Evolutionary conservation across 2,113 vertebrate species (phyloP).

Genomic region (Reinhardtius hippoglossoides): DNA sequence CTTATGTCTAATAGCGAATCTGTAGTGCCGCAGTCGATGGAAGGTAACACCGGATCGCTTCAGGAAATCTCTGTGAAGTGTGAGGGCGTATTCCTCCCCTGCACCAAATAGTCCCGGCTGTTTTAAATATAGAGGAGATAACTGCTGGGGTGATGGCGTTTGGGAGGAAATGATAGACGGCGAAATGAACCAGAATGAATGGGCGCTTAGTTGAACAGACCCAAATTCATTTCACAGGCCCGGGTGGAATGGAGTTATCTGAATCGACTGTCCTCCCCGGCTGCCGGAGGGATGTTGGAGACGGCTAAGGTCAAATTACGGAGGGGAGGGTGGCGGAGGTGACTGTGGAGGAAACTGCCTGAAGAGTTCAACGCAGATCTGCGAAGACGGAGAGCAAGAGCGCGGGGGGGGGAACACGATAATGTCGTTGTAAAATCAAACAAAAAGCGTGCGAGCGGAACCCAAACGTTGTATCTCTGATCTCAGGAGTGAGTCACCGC

Average conservation of each 20-base stretch:
- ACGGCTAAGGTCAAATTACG: slow-evolving; percentile 77
- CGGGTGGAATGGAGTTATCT: slow-evolving; percentile 72
- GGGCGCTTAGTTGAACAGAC: slow-evolving; percentile 68
- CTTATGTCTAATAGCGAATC: slow-evolving; percentile 59
- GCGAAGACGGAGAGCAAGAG: background rate
- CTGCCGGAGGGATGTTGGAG: slow-evolving; percentile 72
- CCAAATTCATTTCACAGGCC: slow-evolving; percentile 76
- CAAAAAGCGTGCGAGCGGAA: background rate
- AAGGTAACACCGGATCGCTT: slow-evolving; percentile 66
- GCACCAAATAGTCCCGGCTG: slow-evolving; percentile 69
- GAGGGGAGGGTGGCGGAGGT: slow-evolving; percentile 8
- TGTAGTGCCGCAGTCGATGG: slow-evolving; percentile 53
- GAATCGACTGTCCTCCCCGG: slow-evolving; percentile 73
- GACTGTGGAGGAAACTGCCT: slow-evolving; percentile 55
- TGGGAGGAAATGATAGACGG: slow-evolving; percentile 63
- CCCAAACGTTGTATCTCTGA: slow-evolving; percentile 25
- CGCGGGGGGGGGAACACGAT: too few relatives aligned
- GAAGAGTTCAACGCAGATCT: slow-evolving; percentile 37
- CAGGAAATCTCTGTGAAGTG: slow-evolving; percentile 72
- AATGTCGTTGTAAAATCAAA: slow-evolving; percentile 27
- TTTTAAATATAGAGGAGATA: slow-evolving; percentile 79
- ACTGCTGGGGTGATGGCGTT: slow-evolving; percentile 67
- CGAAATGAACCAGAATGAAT: slow-evolving; percentile 75
- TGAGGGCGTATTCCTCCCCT: slow-evolving; percentile 56
- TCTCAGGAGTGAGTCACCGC: slow-evolving; percentile 26